These are phyloP conservation scores for Eublepharis macularius DNA, from an alignment of 2,113 vertebrate genomes.

Conservation along the genomic window DNA sequence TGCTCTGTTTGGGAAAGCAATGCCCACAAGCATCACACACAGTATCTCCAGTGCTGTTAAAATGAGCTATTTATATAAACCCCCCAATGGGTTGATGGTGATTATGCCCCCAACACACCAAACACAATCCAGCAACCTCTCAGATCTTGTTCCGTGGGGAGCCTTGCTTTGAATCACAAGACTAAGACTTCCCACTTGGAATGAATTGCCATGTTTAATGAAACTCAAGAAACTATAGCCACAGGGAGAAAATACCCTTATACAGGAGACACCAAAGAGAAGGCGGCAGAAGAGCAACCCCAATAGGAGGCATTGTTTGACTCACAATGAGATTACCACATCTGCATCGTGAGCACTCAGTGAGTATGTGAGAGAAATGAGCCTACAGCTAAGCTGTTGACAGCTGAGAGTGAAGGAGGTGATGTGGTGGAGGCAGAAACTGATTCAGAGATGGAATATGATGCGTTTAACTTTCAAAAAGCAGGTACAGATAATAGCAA, in stretches of 20 bases:
- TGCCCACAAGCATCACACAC: not conserved
- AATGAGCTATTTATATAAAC: not conserved
- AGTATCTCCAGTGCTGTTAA: fast-evolving
- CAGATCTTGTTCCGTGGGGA: not conserved
- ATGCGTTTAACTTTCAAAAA: not conserved
- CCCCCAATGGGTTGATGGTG: not conserved
- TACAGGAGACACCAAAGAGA: not conserved
- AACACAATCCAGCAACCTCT: not conserved
- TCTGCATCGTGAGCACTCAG: not conserved
- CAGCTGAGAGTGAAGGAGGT: not conserved
- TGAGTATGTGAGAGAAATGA: not conserved
- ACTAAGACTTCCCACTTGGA: not conserved
- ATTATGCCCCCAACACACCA: not conserved
- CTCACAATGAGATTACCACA: not conserved
- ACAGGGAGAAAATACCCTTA: not conserved
- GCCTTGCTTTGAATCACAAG: conserved; percentile 3
- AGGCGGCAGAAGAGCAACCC: not conserved
- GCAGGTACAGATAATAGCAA: not conserved
- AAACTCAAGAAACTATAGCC: not conserved
- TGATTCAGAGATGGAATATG: not conserved
- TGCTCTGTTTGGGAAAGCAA: not conserved
- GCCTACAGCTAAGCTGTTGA: not conserved
- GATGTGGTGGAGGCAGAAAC: not conserved
- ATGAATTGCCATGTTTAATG: not conserved
- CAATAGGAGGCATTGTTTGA: not conserved